Base-by-base conservation (phyloP, 1,140 invertebrate genomes). In the Archivesica marissinica region DNA sequence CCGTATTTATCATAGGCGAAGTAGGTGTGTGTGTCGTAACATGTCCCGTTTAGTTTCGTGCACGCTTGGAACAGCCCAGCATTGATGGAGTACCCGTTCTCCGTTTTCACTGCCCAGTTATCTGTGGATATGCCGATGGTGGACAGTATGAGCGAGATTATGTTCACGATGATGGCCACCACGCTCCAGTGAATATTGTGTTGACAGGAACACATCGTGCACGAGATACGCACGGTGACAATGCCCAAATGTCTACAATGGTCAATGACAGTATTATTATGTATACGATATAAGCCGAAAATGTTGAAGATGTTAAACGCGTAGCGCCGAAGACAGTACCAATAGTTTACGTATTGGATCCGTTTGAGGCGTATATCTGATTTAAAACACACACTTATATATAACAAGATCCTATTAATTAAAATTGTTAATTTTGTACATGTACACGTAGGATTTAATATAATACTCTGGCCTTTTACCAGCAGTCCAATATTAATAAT, bases 111-210 rank as follows among this genome's bases (percentile, higher is more conserved):
- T 47, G 79, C 79, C 79, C 79, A 81, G 50, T 81, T 20, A 25
- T 64, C 54, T 0, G 79, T 70, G n/a, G 79, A 28, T 1, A 81
- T 50, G 17, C 47, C 66, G 2, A 50, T 81, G 13, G 79, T 81
- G 0, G 38, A 81, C 0, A 81, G 35, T 1, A 70, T 66, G 1
- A 81, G 39, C 15, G 20, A 59, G 0, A 81, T 35, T 2, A 70
- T 50, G 33, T 66, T 68, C 0, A 81, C 79, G 7, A 81, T 54
- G 9, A 81, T 56, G 39, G 79, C 59, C 1, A 81, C 64, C 2
- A 81, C 79, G 28, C 79, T 81, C 79, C 79, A 81, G 50, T 81
- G 79, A 38, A 81, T 72, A 28, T 81, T 81, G 79, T 81, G 79
- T 68, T 81, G 79, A 59, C 79, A 81, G 7, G 59, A 33, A 28